A percentile compares a stretch with the other conserved stretches of the same genome.
phyloP scores from a whole-genome alignment of 2,797 vertebrate species.

The Clarias platycephalus region DNA sequence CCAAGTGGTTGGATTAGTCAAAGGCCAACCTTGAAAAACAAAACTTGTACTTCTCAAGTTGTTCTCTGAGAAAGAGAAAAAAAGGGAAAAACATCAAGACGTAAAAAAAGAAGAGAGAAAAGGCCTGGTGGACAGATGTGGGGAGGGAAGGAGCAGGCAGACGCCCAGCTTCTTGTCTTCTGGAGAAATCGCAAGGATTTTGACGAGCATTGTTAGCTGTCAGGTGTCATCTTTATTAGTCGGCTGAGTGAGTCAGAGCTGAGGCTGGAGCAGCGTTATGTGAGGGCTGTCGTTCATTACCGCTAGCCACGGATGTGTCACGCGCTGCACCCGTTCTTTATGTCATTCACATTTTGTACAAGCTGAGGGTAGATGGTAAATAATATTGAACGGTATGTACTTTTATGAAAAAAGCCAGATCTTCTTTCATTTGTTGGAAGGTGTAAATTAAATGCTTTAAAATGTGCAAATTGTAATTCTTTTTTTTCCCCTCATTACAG shows the following conservation, averaged over 20 bases:
- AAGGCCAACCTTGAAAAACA: constrained; percentile 60
- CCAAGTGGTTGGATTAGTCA: constrained; percentile 58
- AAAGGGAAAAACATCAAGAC: constrained; percentile 12
- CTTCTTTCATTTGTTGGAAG: background rate
- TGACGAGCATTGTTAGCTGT: constrained; percentile 75
- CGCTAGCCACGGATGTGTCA: constrained; percentile 74
- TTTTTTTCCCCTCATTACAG: background rate
- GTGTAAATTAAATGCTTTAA: background rate
- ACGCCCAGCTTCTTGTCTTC: constrained; percentile 52
- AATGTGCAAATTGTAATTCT: background rate
- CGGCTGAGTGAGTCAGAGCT: constrained; percentile 73
- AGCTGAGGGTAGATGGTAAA: constrained; percentile 13
- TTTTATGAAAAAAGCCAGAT: background rate
- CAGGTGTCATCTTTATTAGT: constrained; percentile 83
- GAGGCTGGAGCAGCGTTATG: constrained; percentile 68
- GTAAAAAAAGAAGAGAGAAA: constrained; percentile 6
- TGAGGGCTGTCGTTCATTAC: constrained; percentile 77
- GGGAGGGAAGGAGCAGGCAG: constrained; percentile 36
- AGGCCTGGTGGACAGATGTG: constrained; percentile 43
- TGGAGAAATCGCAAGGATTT: constrained; percentile 48
- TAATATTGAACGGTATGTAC: background rate
- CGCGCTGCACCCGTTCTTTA: constrained; percentile 76
- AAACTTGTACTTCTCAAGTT: constrained; percentile 53
- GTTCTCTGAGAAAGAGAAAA: constrained; percentile 49
- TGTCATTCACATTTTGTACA: constrained; percentile 74